Evolutionary conservation across 2,888 invertebrate species (phyloP), one percentile per base, ranked within the genome.

Genomic region (Serrognathus titanus): DNA sequence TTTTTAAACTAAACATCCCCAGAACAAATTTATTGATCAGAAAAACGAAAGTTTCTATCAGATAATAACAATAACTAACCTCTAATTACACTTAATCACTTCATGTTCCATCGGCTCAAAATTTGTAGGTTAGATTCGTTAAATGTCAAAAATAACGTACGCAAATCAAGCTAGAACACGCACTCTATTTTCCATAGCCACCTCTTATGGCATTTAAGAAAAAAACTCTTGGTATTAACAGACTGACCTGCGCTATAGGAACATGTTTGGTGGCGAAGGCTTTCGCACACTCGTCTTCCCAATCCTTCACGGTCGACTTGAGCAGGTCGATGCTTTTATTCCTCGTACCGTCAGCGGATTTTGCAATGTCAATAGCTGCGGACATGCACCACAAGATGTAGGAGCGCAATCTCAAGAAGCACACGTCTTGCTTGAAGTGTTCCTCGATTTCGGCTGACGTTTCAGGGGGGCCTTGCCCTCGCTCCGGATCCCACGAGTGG

Each of bases 401-500:
- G 24, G 68, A 66, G 16, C 75, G 67, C 24, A 76, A 58, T 60
- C 71, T 73, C 9, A 76, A 65, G 63, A 74, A 74, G 43, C 65
- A 62, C 24, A 73, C 60, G 58, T 76, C 69, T 61, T 77, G 76
- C 38, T 63, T 57, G 55, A 74, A 75, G 35, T 74, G 62, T 3
- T 51, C 51, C 55, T 66, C 62, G 6, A 70, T 65, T 49, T 71
- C 70, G 75, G 79, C 12, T 77, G 78, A 36, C 72, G 74, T 46
- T 68, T 71, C 69, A 69, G 79, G 12, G 71, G 68, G 6, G 66
- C 70, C 3, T 68, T 71, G 62, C 75, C 81, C 54, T 66, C 76
- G 53, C 69, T 77, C 81, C 0, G 87, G 86, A 66, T 90, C 88
- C 85, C 86, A 90, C 64, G 82, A 83, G 8, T 85, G 80, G 69